These are phyloP conservation scores for Psilopsiagon aurifrons DNA, from an alignment of 2,113 vertebrate species.

Conservation along the genomic window DNA sequence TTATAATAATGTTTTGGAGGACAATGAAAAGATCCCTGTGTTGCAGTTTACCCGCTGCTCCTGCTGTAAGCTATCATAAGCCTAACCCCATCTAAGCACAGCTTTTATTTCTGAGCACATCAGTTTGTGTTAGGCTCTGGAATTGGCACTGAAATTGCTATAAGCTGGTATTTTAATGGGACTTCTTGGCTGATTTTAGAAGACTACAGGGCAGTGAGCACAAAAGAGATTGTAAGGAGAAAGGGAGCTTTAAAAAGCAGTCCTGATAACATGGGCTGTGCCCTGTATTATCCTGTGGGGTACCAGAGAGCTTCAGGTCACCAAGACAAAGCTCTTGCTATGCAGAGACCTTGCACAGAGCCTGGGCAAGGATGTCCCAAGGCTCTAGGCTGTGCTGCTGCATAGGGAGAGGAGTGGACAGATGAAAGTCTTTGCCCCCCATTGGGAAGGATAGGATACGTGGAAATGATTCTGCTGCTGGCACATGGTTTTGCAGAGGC, in stretches of 20 bases:
- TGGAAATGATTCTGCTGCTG: background rate
- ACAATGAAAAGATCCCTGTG: background rate
- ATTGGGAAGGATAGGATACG: background rate
- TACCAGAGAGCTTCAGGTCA: background rate
- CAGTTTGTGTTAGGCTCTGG: background rate
- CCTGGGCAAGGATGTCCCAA: accelerated
- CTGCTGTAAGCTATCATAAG: background rate
- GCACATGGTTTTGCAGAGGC: background rate
- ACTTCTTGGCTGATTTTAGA: background rate
- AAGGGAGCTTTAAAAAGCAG: background rate
- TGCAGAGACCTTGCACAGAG: background rate
- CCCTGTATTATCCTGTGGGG: background rate
- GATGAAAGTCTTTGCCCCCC: background rate
- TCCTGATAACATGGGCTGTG: background rate
- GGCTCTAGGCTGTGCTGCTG: background rate
- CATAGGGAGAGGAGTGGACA: accelerated
- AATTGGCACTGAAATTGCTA: background rate
- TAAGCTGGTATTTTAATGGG: background rate
- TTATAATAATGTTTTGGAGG: background rate
- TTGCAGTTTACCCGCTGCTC: background rate
- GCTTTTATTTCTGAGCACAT: background rate
- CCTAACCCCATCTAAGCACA: background rate
- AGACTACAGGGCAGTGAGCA: background rate
- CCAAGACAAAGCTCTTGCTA: background rate
- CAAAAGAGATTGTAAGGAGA: background rate